Percentiles rank a stretch among this genome's conserved stretches.
Conservation (phyloP, 2,888 invertebrate species). For the Exephanes ischioxanthus region DNA sequence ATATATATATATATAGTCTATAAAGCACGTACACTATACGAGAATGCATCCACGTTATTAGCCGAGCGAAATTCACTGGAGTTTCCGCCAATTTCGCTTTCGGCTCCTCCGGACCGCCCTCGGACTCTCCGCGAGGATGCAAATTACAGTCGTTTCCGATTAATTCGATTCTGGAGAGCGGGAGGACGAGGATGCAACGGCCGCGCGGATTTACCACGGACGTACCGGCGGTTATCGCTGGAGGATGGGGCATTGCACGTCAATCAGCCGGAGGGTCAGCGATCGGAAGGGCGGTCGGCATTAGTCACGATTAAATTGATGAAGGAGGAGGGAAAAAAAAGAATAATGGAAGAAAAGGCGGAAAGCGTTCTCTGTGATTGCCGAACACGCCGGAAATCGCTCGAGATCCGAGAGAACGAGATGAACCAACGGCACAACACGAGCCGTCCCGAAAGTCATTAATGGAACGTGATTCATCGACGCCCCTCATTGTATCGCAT, state of each 20-base stretch:
- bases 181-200: neutral
- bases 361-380: neutral
- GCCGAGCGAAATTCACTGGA: conserved; percentile 63
- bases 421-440: neutral
- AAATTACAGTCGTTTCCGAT: conserved; percentile 71
- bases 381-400: conserved; percentile 28
- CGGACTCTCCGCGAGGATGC: conserved; percentile 60
- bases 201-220: conserved; percentile 32
- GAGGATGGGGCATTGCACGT: conserved; percentile 36
- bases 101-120: conserved; percentile 43
- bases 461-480: conserved; percentile 36
- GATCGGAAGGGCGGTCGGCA: conserved; percentile 53
- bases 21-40: conserved; percentile 24
- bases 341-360: neutral
- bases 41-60: conserved; percentile 52
- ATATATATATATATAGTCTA: conserved; percentile 45
- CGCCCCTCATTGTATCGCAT: conserved; percentile 12
- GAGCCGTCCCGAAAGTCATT: conserved; percentile 37
- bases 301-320: conserved; percentile 8
- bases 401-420: conserved; percentile 7
- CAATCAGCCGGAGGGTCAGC: conserved; percentile 58
- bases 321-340: conserved; percentile 3
- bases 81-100: conserved; percentile 70
- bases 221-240: conserved; percentile 4
- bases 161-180: conserved; percentile 59